Conservation (phyloP, 1,140 invertebrate genomes). For the Manduca sexta region DNA sequence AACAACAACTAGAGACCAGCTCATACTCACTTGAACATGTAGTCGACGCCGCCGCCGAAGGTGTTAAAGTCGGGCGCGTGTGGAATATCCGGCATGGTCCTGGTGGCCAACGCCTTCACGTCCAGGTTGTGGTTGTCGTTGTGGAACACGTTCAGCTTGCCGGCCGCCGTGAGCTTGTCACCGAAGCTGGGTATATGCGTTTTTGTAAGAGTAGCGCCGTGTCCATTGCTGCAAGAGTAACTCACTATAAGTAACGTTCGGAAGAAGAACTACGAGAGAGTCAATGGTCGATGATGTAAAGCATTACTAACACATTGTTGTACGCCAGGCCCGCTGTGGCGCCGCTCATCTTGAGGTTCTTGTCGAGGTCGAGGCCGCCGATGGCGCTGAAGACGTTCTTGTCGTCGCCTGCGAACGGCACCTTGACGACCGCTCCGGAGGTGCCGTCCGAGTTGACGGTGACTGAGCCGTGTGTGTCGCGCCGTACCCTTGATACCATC, state of each 20-base stretch:
- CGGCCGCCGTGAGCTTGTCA: conserved; percentile 32
- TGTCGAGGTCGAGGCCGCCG: background rate
- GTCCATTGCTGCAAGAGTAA: background rate
- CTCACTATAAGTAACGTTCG: too few relatives aligned
- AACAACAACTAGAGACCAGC: too few relatives aligned
- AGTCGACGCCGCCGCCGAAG: conserved; percentile 35
- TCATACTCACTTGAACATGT: conserved; percentile 33
- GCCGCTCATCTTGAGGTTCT: background rate
- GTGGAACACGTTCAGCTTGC: conserved; percentile 33
- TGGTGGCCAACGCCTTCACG: conserved; percentile 37
- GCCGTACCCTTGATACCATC: background rate
- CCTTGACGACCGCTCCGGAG: background rate
- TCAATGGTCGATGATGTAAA: background rate
- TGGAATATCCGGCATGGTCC: conserved; percentile 30
- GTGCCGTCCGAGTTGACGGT: conserved; percentile 2
- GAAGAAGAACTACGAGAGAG: background rate
- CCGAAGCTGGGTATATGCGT: conserved; percentile 29
- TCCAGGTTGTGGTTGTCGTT: conserved; percentile 36
- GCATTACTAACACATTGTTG: conserved; percentile 4
- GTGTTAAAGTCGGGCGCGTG: conserved; percentile 35
- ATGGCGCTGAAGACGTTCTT: background rate
- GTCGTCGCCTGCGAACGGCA: background rate
- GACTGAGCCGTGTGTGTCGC: background rate
- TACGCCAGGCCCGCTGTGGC: background rate
- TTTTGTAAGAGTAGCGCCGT: conserved; percentile 13